phyloP scores from a whole-genome alignment of 2,888 invertebrate genomes.

The Amphipyra berbera region DNA sequence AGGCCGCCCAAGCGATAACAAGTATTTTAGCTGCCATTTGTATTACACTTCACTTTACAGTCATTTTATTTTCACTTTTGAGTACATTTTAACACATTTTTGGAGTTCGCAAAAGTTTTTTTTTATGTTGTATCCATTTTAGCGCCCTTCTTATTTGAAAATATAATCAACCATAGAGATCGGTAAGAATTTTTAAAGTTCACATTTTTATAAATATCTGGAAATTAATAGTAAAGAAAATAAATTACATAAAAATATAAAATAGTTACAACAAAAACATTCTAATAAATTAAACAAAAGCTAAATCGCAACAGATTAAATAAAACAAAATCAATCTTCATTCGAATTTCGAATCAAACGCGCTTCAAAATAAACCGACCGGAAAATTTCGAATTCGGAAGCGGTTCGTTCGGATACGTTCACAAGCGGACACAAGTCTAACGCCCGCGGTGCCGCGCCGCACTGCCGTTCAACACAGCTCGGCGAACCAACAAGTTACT shows the following conservation, averaged over 20 bases:
- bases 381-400: conserved; percentile 66
- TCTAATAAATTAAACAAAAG: not conserved
- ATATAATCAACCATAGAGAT: conserved; percentile 5
- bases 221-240: too few relatives aligned
- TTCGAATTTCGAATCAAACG: conserved; percentile 43
- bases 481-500: conserved; percentile 86
- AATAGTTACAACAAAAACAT: conserved; percentile 4
- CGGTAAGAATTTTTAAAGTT: conserved; percentile 11
- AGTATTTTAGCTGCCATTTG: conserved; percentile 80
- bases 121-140: conserved; percentile 70
- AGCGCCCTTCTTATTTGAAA: conserved; percentile 53
- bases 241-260: not conserved
- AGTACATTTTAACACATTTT: conserved; percentile 73
- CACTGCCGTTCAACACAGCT: conserved; percentile 82
- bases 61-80: conserved; percentile 82
- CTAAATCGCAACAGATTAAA: conserved; percentile 2
- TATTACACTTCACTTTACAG: conserved; percentile 74
- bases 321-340: conserved; percentile 27
- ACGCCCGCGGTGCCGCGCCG: conserved; percentile 79
- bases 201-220: conserved; percentile 25
- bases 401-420: conserved; percentile 66
- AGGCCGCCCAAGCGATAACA: conserved; percentile 82
- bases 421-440: conserved; percentile 70
- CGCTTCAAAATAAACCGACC: conserved; percentile 51
- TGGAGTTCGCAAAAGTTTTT: conserved; percentile 37